A percentile compares a stretch with the other conserved stretches of the same genome.
phyloP scores from a whole-genome alignment of 1,140 invertebrate species.

The Drosophila pandora region DNA sequence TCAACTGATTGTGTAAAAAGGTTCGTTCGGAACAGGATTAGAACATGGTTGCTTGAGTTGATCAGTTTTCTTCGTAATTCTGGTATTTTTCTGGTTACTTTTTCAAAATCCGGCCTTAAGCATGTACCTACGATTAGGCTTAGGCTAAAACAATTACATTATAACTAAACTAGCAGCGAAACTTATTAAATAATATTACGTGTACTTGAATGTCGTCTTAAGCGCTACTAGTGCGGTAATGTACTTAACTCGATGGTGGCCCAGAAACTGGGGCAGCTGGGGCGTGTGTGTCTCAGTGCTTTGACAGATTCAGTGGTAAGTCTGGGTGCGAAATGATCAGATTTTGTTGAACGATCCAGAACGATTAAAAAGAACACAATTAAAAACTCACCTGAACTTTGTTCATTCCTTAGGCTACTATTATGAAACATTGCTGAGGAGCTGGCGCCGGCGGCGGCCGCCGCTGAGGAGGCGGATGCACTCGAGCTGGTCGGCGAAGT shows the following conservation, averaged over 20 bases:
- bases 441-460: slow-evolving; percentile 44
- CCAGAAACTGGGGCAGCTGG: slow-evolving; percentile 68
- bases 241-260: slow-evolving; percentile 72
- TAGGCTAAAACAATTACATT: slow-evolving; percentile 70
- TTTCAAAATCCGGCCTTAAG: slow-evolving; percentile 51
- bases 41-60: slow-evolving; percentile 41
- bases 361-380: background rate
- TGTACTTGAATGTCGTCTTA: slow-evolving; percentile 73
- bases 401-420: slow-evolving; percentile 82
- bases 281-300: slow-evolving; percentile 73
- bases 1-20: slow-evolving; percentile 55
- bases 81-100: slow-evolving; percentile 1
- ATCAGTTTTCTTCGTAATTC: slow-evolving; percentile 20
- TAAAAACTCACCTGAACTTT: slow-evolving; percentile 74
- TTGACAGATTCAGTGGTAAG: slow-evolving; percentile 83
- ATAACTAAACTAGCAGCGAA: slow-evolving; percentile 68
- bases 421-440: slow-evolving; percentile 78
- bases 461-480: slow-evolving; percentile 52
- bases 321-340: slow-evolving; percentile 54
- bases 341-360: background rate
- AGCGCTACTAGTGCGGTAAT: slow-evolving; percentile 70
- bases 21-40: slow-evolving; percentile 52
- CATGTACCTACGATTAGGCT: slow-evolving; percentile 51
- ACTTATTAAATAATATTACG: slow-evolving; percentile 62
- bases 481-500: slow-evolving; percentile 67